Evolutionary conservation across 2,113 vertebrate species (phyloP).

Genomic region (Philantomba maxwellii): DNA sequence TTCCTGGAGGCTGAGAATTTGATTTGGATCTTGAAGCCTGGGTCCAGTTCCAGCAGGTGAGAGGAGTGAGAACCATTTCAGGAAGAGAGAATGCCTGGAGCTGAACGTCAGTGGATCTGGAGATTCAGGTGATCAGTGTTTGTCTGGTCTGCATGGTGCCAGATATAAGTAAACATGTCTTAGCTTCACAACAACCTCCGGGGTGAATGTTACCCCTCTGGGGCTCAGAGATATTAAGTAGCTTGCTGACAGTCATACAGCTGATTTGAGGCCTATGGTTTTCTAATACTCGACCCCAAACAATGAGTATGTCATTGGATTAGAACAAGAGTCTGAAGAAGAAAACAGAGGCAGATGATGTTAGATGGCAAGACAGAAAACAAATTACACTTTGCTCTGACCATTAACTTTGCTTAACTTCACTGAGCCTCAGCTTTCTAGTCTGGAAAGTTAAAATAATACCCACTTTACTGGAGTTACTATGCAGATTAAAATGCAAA

Average conservation of each 20-base stretch:
- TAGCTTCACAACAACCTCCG: too few relatives aligned
- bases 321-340: neutral
- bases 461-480: neutral
- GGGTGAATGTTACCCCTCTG: neutral
- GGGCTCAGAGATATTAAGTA: neutral
- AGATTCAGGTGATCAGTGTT: neutral
- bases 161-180: neutral
- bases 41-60: neutral
- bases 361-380: neutral
- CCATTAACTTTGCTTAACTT: neutral
- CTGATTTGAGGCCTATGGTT: neutral
- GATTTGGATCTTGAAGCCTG: slow-evolving; percentile 3
- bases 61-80: neutral
- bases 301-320: neutral
- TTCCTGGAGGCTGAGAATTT: slow-evolving; percentile 15
- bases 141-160: neutral
- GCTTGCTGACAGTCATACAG: neutral
- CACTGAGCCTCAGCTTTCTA: neutral
- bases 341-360: neutral
- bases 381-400: neutral
- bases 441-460: neutral
- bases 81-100: neutral
- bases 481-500: neutral
- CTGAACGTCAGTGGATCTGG: neutral
- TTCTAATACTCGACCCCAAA: neutral